Evolutionary conservation across 2,888 invertebrate species (phyloP), one percentile per base, ranked within the genome.

Genomic region (Drosophila koepferae): DNA sequence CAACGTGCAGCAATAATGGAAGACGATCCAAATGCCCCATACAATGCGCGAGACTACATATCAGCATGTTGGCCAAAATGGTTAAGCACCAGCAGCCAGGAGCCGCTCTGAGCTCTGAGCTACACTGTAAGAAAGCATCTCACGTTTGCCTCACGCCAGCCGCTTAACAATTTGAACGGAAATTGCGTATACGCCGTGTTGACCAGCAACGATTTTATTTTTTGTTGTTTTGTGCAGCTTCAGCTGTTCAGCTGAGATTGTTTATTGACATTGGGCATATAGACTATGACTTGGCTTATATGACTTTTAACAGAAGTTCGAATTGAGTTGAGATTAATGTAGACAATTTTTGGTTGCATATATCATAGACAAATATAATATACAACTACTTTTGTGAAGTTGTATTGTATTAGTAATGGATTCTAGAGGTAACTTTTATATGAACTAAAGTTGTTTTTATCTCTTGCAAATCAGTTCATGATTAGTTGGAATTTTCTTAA

Each of bases 121-220:
- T 71, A 59, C 77, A 80, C 77, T 76, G 77, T 4, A 20, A 41
- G 60, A 76, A 80, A 80, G 41, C 10, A 28, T 28, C 16, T 31
- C 58, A 40, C 38, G 43, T 44, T 43, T 14, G 20, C 20, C 14
- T 20, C 31, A 12, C 8, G 7, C 31, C 56, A 70, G 51, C 40
- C 34, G 48, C 60, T 70, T 60, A 70, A 61, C 58, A 31, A 31
- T 49, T 44, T 66, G 48, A 49, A 34, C 48, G 10, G 38, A 63
- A 31, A 73, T 67, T 68, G 68, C 63, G 79, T 61, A 76, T 78
- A 78, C 79, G 63, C 31, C 36, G 46, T 34, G 49, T 68, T 43
- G 65, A 12, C 61, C 2, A 28, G 51, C 18, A 20, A 49, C n/a
- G 28, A 28, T 41, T 55, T 31, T 55, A n/a, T 23, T 23, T 38